Percentiles rank a stretch among this genome's conserved stretches.
phyloP scores from a whole-genome alignment of 2,113 vertebrate genomes.

The Gallinago jamesoni region DNA sequence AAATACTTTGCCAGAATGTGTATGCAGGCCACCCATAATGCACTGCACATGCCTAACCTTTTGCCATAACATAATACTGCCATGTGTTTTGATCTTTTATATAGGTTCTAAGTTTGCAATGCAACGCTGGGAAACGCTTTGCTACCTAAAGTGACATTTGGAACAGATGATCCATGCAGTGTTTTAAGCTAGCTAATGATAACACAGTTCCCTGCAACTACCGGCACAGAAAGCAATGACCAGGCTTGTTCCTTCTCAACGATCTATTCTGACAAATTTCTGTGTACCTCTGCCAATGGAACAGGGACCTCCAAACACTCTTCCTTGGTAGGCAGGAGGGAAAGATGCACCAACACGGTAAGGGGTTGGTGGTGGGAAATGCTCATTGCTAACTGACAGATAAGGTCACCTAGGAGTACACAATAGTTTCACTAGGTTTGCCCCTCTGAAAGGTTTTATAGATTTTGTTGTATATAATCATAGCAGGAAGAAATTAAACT shows the following conservation, averaged over 20 bases:
- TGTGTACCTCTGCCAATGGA: background rate
- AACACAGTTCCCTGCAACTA: background rate
- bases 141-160: background rate
- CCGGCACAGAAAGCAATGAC: background rate
- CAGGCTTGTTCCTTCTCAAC: background rate
- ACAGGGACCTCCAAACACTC: background rate
- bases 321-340: background rate
- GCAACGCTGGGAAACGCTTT: background rate
- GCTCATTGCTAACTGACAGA: background rate
- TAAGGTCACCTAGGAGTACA: background rate
- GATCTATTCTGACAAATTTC: background rate
- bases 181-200: background rate
- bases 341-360: background rate
- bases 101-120: background rate
- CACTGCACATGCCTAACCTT: background rate
- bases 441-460: background rate
- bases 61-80: background rate
- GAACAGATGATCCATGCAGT: background rate
- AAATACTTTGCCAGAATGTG: background rate
- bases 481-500: conserved; percentile 14
- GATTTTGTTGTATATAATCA: background rate
- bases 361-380: background rate
- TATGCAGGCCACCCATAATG: background rate
- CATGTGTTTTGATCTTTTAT: background rate
- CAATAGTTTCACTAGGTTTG: background rate